Evolutionary conservation across 2,113 vertebrate species (phyloP).

Genomic region (Cyphomyrus discorhynchus): DNA sequence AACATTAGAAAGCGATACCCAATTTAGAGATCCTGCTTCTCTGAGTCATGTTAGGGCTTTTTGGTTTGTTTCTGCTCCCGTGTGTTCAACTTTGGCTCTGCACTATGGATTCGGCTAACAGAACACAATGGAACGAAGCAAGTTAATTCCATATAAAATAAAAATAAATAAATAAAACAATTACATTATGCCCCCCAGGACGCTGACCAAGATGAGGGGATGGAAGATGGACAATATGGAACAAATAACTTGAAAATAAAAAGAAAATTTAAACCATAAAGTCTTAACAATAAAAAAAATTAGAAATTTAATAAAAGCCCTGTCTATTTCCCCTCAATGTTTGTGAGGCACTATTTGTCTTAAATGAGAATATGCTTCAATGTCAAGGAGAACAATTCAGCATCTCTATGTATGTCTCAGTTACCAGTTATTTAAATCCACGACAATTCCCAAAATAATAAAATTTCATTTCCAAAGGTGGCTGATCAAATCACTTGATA

Average conservation of each 20-base stretch:
- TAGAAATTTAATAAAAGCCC: background rate
- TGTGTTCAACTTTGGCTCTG: background rate
- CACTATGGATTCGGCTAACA: background rate
- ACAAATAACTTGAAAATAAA: background rate
- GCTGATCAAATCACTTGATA: constrained; percentile 14
- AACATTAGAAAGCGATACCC: background rate
- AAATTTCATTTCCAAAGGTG: constrained; percentile 18
- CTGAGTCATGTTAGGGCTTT: background rate
- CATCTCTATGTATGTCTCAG: constrained; percentile 27
- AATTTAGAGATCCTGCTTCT: background rate
- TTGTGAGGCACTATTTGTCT: background rate
- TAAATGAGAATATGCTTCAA: background rate
- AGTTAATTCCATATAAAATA: background rate
- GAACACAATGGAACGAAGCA: background rate
- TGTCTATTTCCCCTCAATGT: background rate
- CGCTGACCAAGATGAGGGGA: background rate
- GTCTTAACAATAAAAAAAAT: background rate
- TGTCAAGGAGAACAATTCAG: constrained; percentile 15
- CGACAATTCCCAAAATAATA: constrained; percentile 22
- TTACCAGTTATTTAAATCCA: constrained; percentile 39
- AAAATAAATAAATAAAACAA: background rate
- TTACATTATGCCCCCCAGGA: background rate
- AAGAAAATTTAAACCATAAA: background rate
- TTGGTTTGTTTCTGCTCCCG: background rate
- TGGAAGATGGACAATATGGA: background rate